Evolutionary conservation across 2,888 invertebrate genomes (phyloP), one percentile per base, ranked within the genome.

Genomic region (Dolomedes plantarius): DNA sequence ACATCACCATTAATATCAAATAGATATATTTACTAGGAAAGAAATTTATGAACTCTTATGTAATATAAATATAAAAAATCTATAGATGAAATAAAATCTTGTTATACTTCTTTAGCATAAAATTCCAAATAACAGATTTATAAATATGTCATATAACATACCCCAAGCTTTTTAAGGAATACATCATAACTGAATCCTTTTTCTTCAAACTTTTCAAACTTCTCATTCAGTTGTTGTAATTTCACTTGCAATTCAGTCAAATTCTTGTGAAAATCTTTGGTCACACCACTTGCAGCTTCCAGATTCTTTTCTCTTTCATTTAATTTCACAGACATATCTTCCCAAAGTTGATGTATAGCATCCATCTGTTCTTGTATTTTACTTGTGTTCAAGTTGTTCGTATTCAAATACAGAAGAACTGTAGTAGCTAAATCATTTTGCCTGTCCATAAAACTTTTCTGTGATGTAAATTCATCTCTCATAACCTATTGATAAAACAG

Each of bases 381-480:
- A 89, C 94, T 93, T 13, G 94, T 94, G 89, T 95, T 95, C 0
- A 92, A 90, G 1, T 93, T 92, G 78, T 93, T 92, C 0, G 93
- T 91, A 82, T 93, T 92, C 92, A 91, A 90, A 91, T 93, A 77
- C 90, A 93, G 93, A 65, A 97, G 92, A 0, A 97, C 94, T 19
- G 94, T 94, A 62, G 94, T 94, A 0, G 96, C 96, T 36, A 96
- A 94, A 89, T 95, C 94, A 89, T 96, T 94, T 89, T 98, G 93
- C 90, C 96, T 96, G 85, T 95, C 94, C 87, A 98, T 92, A 89
- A 96, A 96, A 0, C 97, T 97, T 90, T 97, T 96, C 91, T 98
- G 98, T 0, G 95, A 95, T 86, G 96, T 94, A 93, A 98, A 96
- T 92, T 99, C 98, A 91, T 98, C 98, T 87, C 97, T 94, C 73